phyloP scores from a whole-genome alignment of 2,113 vertebrate species.

The Myanophis thanlyinensis region DNA sequence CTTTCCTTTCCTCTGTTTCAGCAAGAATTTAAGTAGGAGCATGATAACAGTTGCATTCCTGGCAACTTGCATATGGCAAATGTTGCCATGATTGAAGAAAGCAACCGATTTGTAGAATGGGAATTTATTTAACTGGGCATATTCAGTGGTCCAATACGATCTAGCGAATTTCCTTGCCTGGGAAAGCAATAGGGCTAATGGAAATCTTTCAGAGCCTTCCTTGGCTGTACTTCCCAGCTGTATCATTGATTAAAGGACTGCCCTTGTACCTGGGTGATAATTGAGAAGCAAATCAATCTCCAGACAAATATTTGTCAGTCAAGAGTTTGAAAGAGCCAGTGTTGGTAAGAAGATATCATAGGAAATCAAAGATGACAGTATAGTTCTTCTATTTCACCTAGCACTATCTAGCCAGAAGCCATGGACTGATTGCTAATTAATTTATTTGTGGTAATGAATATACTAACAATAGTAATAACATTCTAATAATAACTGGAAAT shows the following conservation, averaged over 20 bases:
- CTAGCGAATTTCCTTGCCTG: conserved; percentile 16
- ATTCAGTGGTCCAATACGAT: conserved; percentile 21
- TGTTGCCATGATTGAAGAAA: background rate
- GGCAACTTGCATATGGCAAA: background rate
- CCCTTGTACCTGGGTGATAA: conserved; percentile 39
- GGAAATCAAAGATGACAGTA: background rate
- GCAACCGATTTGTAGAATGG: conserved; percentile 6
- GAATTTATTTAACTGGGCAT: background rate
- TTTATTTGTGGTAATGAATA: background rate
- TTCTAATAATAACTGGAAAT: background rate
- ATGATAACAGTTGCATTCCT: background rate
- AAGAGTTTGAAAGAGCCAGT: conserved; percentile 23
- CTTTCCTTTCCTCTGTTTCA: background rate
- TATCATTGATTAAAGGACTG: conserved; percentile 51
- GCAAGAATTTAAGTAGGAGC: background rate
- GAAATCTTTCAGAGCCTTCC: conserved; percentile 21
- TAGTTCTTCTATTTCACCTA: background rate
- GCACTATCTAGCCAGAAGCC: background rate
- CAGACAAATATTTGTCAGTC: conserved; percentile 37
- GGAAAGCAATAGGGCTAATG: background rate
- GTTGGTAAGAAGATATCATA: fast-evolving
- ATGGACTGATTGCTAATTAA: background rate
- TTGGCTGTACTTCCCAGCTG: background rate
- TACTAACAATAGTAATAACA: background rate
- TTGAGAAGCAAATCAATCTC: conserved; percentile 51